These are phyloP conservation scores for Amphipoea oculea DNA, from an alignment of 2,888 invertebrate species.

Conservation along the genomic window DNA sequence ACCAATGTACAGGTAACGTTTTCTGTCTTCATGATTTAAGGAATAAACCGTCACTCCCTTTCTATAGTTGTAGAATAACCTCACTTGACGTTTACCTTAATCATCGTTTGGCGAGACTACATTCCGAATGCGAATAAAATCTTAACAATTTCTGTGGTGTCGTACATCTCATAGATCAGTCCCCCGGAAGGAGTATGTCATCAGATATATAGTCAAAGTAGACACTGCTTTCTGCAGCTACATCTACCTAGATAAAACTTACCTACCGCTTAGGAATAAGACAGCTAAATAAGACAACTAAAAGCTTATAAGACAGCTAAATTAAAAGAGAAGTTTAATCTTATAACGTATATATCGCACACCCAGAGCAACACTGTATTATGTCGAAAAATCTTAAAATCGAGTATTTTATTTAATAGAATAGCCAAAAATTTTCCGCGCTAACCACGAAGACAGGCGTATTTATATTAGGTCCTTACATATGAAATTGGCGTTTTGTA, in stretches of 20 bases:
- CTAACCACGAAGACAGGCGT: too few relatives aligned
- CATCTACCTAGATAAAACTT: not conserved
- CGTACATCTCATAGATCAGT: not conserved
- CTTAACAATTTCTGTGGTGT: not conserved
- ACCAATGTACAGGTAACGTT: constrained; percentile 10
- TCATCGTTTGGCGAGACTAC: not conserved
- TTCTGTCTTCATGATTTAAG: not conserved
- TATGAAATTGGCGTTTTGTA: too few relatives aligned
- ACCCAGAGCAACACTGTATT: too few relatives aligned
- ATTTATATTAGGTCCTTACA: too few relatives aligned
- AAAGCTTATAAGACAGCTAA: too few relatives aligned
- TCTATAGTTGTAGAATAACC: not conserved
- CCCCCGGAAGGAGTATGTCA: not conserved
- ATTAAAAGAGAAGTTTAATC: not conserved
- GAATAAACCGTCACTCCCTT: not conserved
- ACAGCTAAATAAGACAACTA: too few relatives aligned
- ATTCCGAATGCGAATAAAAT: constrained; percentile 7
- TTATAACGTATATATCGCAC: not conserved
- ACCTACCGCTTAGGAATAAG: too few relatives aligned
- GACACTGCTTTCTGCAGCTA: not conserved
- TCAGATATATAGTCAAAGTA: not conserved
- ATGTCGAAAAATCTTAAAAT: too few relatives aligned
- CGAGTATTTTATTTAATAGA: too few relatives aligned
- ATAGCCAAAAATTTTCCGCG: too few relatives aligned
- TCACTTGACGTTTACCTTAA: not conserved